Base-by-base conservation (phyloP, 2,888 invertebrate species). In the Drosophila picticornis region DNA sequence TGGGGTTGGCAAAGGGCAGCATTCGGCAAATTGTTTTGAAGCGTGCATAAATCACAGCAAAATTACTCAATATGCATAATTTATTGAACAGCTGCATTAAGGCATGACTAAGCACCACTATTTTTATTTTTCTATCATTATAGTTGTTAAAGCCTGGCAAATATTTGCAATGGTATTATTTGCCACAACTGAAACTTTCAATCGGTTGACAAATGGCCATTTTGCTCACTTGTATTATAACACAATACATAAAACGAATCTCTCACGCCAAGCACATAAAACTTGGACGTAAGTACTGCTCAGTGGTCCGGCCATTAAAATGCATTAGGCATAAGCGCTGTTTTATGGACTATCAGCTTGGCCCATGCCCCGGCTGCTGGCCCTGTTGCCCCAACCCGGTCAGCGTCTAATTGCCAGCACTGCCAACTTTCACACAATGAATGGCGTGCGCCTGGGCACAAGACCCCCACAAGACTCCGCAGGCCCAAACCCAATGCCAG, bases 11-110 rank as follows among this genome's bases (percentile, higher is more conserved):
- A 25, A 5, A 48, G 46, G 59, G 19, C 40, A 32, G 32, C 13
- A 22, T 32, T 31, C 63, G 65, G 65, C 72, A 88, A 84, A 84
- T 84, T 84, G 84, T 88, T 88, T 83, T 82, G 60, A 69, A 74
- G 77, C 75, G 60, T 48, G 67, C 88, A 85, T 84, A 84, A 88
- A 84, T 88, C 85, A 84, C 75, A 55, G 61, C n/a, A 74, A 69
- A 73, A 88, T 84, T 84, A 69, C 72, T 62, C 55, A 53, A 56
- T 73, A 75, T 69, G 63, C 77, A 84, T 76, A 72, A 84, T 80
- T 83, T 80, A 80, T 84, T 62, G 61, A 2, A 2, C 36, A 19
- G 36, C 36, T 5, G 43, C 22, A 34, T 34, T 43, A 11, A 22
- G 11, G 2, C 43, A 25, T 25, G 9, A 25, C 46, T 46, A 7